phyloP scores from a whole-genome alignment of 2,888 invertebrate species.

The Synergus itoensis region DNA sequence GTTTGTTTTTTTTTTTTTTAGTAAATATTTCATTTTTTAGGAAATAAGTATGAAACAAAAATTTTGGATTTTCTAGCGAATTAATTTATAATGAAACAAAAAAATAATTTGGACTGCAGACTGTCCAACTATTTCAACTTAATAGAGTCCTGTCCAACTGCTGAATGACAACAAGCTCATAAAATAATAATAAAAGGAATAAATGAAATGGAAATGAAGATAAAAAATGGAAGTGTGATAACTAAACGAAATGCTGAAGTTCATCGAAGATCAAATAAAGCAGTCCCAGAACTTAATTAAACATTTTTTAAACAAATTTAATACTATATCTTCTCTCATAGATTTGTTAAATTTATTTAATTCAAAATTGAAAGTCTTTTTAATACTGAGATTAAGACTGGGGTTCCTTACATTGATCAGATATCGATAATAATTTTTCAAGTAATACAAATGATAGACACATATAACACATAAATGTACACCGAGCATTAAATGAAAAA shows the following conservation, averaged over 20 bases:
- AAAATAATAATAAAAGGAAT: neutral
- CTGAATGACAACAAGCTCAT: neutral
- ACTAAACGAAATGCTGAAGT: neutral
- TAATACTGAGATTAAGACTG: neutral
- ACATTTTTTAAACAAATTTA: neutral
- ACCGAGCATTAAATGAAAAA: neutral
- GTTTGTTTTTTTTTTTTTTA: neutral
- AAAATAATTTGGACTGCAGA: neutral
- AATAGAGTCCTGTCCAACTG: neutral
- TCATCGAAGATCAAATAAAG: neutral
- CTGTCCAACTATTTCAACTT: neutral
- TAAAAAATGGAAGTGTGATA: neutral
- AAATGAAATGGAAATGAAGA: neutral
- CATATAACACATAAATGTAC: neutral
- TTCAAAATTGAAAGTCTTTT: neutral
- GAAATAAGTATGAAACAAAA: neutral
- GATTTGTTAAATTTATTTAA: neutral
- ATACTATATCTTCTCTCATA: neutral
- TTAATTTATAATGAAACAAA: neutral
- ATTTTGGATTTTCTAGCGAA: neutral
- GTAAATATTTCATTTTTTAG: neutral
- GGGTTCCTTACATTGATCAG: neutral
- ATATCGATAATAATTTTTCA: neutral
- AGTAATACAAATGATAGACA: neutral
- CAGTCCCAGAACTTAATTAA: no score